Evolutionary conservation across 2,888 invertebrate species (phyloP), one percentile per base, ranked within the genome.

Genomic region (Lucinisca nassula): DNA sequence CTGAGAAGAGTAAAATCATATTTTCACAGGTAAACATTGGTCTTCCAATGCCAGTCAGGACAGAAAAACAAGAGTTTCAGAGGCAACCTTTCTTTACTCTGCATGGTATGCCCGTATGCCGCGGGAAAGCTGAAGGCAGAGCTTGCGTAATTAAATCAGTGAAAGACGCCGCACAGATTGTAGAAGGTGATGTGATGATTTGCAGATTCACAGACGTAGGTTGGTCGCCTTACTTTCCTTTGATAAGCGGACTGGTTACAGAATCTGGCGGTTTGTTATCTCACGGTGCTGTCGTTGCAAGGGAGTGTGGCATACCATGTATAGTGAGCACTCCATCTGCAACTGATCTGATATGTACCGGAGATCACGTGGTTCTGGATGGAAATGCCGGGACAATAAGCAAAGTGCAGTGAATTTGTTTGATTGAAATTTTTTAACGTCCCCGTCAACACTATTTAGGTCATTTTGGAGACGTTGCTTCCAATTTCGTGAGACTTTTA

Each of bases 221-320:
- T 0, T 98, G 98, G 98, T 97, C 98, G 6, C 98, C 98, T 0
- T 98, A 98, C 96, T 98, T 98, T 96, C 98, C 98, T 0, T 97
- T 98, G 74, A 95, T 98, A 30, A 96, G 97, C 0, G 98, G 98
- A 8, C 97, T 98, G 73, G 98, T 98, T 21, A 98, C 98, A 0
- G 98, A 98, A 95, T 96, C 98, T 0, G 98, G 98, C 0, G 98
- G 98, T 32, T 97, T 98, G 4, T 97, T 98, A 92, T 98, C 98
- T 45, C 98, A 98, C 93, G 98, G 98, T 98, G 98, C 98, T 38
- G 98, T 98, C 0, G 98, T 98, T 70, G 98, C 98, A 0, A 97
- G 98, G 87, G 98, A 98, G 96, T 98, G 98, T 95, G 98, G 98
- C 0, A 95, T 98, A 70, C 98, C 98, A 0, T 98, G 98, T 94